Evolutionary conservation across 1,140 invertebrate genomes (phyloP).

Genomic region (Luehdorfia chinensis): DNA sequence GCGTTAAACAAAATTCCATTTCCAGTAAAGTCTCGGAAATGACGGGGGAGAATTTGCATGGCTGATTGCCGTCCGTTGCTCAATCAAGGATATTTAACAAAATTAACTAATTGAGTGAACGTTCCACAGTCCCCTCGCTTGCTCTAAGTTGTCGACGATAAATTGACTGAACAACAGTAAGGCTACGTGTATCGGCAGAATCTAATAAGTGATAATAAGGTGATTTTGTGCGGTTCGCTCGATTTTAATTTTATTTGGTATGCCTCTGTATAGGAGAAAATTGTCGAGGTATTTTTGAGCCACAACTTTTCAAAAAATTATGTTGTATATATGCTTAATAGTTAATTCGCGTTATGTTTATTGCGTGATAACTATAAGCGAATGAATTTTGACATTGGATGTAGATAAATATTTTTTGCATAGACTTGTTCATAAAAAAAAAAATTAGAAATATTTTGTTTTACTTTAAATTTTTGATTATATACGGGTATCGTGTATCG

Average conservation of each 20-base stretch:
- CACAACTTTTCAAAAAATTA: too few relatives aligned
- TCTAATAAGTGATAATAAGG: conserved; percentile 62
- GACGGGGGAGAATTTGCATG: conserved; percentile 66
- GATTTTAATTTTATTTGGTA: conserved; percentile 30
- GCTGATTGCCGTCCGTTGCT: conserved; percentile 70
- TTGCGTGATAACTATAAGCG: too few relatives aligned
- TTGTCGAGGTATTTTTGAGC: too few relatives aligned
- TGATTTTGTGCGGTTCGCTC: conserved; percentile 36
- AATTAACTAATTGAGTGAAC: conserved; percentile 74
- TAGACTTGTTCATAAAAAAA: too few relatives aligned
- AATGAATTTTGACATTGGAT: too few relatives aligned
- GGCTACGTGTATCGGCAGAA: conserved; percentile 54
- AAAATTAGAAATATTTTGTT: too few relatives aligned
- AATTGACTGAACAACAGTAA: conserved; percentile 60
- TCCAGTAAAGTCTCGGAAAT: conserved; percentile 46
- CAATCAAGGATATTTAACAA: conserved; percentile 76
- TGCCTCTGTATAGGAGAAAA: conserved; percentile 1
- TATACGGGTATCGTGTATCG: too few relatives aligned
- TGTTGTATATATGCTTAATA: too few relatives aligned
- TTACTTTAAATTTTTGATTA: too few relatives aligned
- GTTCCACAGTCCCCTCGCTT: conserved; percentile 45
- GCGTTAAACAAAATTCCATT: conserved; percentile 53
- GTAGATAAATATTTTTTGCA: too few relatives aligned
- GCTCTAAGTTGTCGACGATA: conserved; percentile 47
- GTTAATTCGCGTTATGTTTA: too few relatives aligned